Conservation (phyloP, 2,797 vertebrate genomes). For the Amniataba percoides region DNA sequence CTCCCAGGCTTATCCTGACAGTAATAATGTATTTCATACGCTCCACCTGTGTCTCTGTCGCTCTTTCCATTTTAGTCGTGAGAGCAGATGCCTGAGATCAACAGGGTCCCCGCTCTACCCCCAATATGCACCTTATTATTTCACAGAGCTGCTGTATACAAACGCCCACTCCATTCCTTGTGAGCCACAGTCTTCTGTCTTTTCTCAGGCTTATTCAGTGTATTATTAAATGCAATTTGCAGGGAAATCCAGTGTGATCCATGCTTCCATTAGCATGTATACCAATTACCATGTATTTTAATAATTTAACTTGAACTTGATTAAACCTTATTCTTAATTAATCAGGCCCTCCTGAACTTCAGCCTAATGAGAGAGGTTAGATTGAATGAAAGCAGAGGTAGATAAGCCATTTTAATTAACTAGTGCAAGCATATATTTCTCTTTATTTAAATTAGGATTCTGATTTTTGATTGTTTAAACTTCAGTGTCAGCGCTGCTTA, state of each 20-base stretch:
- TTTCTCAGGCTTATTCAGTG: conserved; percentile 24
- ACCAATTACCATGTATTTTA: conserved; percentile 4
- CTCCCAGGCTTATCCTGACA: conserved; percentile 27
- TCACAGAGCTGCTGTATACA: neutral
- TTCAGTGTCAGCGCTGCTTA: neutral
- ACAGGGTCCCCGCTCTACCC: conserved; percentile 2
- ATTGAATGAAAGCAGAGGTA: conserved; percentile 8
- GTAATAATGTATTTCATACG: conserved; percentile 13
- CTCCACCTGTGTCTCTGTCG: conserved; percentile 32
- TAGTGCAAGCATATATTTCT: conserved; percentile 1
- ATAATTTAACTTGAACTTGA: conserved; percentile 9
- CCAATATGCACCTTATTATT: conserved; percentile 31
- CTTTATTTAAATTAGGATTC: neutral
- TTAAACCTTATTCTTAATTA: conserved; percentile 14
- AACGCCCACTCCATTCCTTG: conserved; percentile 14
- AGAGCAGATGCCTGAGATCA: conserved; percentile 35
- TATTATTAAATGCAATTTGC: conserved; percentile 11
- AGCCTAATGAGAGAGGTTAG: conserved; percentile 17
- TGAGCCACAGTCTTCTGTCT: neutral
- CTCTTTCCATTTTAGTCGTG: conserved; percentile 30
- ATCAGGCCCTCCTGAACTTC: neutral
- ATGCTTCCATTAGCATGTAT: neutral
- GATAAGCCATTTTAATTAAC: neutral
- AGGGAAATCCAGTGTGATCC: neutral
- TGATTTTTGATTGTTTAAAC: no score